Percentiles rank a stretch among this genome's conserved stretches.
Evolutionary conservation across 2,888 invertebrate species (phyloP).

Genomic region (Phytoseiulus persimilis): DNA sequence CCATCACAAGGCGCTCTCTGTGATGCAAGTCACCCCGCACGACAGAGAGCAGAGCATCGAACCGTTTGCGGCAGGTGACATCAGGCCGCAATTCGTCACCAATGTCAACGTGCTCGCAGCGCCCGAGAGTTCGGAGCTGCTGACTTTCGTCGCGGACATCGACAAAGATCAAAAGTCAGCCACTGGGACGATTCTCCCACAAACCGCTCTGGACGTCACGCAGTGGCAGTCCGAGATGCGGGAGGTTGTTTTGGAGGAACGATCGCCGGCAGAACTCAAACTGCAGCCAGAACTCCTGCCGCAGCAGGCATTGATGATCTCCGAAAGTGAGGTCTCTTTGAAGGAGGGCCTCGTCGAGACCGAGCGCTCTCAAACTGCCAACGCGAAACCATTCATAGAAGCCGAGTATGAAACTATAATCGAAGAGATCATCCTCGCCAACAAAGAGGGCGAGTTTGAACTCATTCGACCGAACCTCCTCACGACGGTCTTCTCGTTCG

Average conservation of each 20-base stretch:
- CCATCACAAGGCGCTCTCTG: background rate
- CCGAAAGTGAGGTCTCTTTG: constrained; percentile 42
- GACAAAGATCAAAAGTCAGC: background rate
- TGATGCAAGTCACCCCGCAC: background rate
- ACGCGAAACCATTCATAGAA: constrained; percentile 41
- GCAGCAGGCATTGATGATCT: constrained; percentile 42
- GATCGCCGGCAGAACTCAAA: background rate
- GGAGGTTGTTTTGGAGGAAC: constrained; percentile 24
- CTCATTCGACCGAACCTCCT: constrained; percentile 39
- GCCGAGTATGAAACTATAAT: constrained; percentile 44
- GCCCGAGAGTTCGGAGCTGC: constrained; percentile 12
- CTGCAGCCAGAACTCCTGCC: constrained; percentile 38
- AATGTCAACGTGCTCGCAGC: background rate
- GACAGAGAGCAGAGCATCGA: constrained; percentile 13
- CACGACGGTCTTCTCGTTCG: background rate
- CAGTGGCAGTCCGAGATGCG: constrained; percentile 23
- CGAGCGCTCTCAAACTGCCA: constrained; percentile 40
- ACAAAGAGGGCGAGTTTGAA: constrained; percentile 47
- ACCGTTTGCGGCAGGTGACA: background rate
- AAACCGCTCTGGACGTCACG: constrained; percentile 36
- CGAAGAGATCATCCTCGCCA: constrained; percentile 43
- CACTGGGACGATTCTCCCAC: background rate
- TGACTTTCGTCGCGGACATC: background rate
- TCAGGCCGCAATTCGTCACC: background rate
- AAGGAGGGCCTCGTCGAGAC: constrained; percentile 42